These are phyloP conservation scores for Eueremaeus valkanovi DNA, from an alignment of 2,888 invertebrate genomes.

Conservation along the genomic window DNA sequence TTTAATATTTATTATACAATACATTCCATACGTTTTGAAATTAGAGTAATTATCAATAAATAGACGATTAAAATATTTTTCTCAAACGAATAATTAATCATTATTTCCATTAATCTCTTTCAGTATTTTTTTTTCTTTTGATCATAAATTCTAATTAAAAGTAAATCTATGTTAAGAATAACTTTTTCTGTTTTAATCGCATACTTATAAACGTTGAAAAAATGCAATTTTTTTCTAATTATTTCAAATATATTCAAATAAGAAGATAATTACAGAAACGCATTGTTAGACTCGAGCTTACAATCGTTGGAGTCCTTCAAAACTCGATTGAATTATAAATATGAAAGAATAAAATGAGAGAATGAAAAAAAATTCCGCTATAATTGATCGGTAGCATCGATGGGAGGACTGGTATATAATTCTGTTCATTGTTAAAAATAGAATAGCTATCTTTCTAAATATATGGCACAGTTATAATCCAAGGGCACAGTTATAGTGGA, in stretches of 20 bases:
- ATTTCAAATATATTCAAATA: too few relatives aligned
- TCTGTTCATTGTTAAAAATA: neutral
- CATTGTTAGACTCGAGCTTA: neutral
- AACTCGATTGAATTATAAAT: neutral
- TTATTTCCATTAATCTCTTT: neutral
- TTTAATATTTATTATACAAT: too few relatives aligned
- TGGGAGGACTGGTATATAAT: neutral
- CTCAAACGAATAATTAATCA: conserved; percentile 4
- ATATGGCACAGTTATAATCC: neutral
- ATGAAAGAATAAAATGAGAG: neutral
- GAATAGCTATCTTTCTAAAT: neutral
- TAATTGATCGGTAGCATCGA: conserved; percentile 6
- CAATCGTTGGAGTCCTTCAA: neutral
- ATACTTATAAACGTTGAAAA: too few relatives aligned
- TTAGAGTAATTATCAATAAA: conserved; percentile 8
- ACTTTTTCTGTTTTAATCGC: too few relatives aligned
- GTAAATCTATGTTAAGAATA: neutral
- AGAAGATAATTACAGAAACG: neutral
- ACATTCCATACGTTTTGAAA: conserved; percentile 10
- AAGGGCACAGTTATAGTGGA: neutral
- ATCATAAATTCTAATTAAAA: neutral
- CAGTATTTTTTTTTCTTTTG: neutral
- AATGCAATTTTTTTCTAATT: neutral
- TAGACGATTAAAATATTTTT: conserved; percentile 1
- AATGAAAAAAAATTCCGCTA: neutral